Percentiles rank a stretch among this genome's conserved stretches.
Evolutionary conservation across 2,113 vertebrate genomes (phyloP).

Genomic region (Aptenodytes forsteri): DNA sequence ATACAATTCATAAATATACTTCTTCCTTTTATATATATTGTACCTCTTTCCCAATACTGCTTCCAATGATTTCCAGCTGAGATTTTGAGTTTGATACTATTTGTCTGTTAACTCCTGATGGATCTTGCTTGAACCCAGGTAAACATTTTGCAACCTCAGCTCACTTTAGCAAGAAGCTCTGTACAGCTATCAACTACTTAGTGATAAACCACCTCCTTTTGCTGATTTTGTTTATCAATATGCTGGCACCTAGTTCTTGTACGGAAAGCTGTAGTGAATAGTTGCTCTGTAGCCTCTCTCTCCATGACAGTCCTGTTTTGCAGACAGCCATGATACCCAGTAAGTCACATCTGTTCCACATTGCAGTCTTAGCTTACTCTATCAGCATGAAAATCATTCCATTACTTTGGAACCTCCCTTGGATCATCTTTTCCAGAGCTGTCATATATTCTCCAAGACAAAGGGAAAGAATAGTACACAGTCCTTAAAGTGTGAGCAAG

Average conservation of each 20-base stretch:
- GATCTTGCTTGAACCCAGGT: not conserved
- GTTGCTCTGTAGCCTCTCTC: not conserved
- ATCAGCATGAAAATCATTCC: accelerated
- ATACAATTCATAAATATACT: not conserved
- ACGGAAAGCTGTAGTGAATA: not conserved
- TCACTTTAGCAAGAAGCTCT: not conserved
- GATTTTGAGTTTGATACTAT: not conserved
- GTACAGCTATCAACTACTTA: not conserved
- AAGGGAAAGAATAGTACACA: not conserved
- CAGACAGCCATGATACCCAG: not conserved
- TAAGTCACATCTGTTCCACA: not conserved
- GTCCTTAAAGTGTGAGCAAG: not conserved
- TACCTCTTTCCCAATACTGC: not conserved
- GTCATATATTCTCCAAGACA: not conserved
- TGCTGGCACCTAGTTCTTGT: not conserved
- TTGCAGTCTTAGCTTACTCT: not conserved
- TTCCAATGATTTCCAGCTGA: not conserved
- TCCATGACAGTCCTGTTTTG: not conserved
- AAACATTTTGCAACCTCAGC: not conserved
- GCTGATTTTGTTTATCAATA: not conserved
- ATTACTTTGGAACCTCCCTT: not conserved
- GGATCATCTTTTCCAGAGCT: not conserved
- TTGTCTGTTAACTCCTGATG: not conserved
- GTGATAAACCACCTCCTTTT: not conserved
- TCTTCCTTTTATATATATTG: not conserved